phyloP scores from a whole-genome alignment of 1,140 invertebrate species.

The Tetramorium alpestre region DNA sequence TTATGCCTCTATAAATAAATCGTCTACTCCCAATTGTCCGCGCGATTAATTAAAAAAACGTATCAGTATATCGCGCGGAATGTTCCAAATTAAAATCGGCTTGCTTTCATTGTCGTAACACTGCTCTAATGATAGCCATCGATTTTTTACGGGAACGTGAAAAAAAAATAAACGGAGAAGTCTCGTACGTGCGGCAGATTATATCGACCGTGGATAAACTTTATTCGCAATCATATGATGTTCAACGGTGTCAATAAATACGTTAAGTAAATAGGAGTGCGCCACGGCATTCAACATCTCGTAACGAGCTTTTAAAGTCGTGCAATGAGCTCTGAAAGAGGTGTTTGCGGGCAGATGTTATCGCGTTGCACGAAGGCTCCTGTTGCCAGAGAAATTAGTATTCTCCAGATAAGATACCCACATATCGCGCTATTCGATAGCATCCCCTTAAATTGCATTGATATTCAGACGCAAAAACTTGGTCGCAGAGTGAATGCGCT shows the following conservation, averaged over 20 bases:
- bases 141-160: neutral
- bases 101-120: neutral
- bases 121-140: neutral
- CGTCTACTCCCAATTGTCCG: neutral
- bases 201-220: neutral
- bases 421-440: neutral
- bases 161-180: neutral
- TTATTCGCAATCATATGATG: neutral
- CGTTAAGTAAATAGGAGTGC: neutral
- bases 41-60: conserved; percentile 8
- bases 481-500: neutral
- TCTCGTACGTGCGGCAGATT: neutral
- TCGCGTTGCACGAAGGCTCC: neutral
- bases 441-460: neutral
- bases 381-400: neutral
- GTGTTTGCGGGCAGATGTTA: neutral
- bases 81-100: neutral
- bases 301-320: neutral
- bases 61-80: neutral
- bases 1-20: neutral
- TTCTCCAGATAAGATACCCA: neutral
- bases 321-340: neutral
- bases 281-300: neutral
- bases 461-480: neutral
- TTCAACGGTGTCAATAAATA: conserved; percentile 8